Base-by-base conservation (phyloP, 2,113 vertebrate species). In the Brienomyrus brachyistius region DNA sequence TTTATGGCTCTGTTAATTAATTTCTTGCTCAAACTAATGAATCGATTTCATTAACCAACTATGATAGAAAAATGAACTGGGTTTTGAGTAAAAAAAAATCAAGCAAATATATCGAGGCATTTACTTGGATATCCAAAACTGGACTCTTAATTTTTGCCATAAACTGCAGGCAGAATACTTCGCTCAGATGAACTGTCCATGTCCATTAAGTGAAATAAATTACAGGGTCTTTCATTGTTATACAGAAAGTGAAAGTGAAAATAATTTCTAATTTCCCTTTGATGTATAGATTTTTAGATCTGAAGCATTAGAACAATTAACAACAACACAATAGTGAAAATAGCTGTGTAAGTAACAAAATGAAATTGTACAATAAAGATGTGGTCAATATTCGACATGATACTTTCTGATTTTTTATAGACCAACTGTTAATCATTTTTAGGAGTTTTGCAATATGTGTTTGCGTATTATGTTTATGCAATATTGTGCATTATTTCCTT, bases 51-150 rank as follows among this genome's bases (percentile, higher is more conserved):
- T 91, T 70, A 90, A 48, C 89, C 92, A 90, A 90, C 91, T 86
- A 93, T 95, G 89, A 84, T 27, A 48, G 86, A 92, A 94, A 92
- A 93, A 90, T 91, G 52, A 88, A 90, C 92, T 70, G 91, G 91
- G 43, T 93, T 89, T 92, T 80, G 85, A 15, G 85, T 51, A 52
- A 35, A 52, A 52, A 50, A 13, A 50, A 85, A 48, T 27, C 45
- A 23, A 10, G 50, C 82, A 43, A 8, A 80, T 13, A 43, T 19
- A 19, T 43, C 35, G 15, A 43, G 35, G 74, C 74, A 80, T 80
- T 80, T 80, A 17, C 11, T 43, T 80, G 40, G 74, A 43, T 43
- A 80, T 17, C 17, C 35, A 80, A 6, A 80, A 80, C 31, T 80
- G 5, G 74, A 80, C 31, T 43, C 35, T 31, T 40, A 80, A 43